phyloP scores from a whole-genome alignment of 92 coral and sea anemone species.

The Micromussa lordhowensis region DNA sequence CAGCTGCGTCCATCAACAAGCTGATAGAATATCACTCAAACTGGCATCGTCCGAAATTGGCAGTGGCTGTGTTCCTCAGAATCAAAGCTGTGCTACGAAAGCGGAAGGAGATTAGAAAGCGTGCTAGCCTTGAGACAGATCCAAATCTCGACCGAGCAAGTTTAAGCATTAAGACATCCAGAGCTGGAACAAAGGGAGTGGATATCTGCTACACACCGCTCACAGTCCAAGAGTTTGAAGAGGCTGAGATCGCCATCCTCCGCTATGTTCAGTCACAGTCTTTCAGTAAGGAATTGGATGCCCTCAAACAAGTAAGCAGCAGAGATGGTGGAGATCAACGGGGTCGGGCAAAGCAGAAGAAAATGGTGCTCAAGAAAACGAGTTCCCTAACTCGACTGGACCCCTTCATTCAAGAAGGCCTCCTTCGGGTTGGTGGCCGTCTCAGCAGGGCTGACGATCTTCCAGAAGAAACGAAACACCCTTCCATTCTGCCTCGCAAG shows the following conservation, averaged over 20 bases:
- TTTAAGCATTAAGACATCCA: background rate
- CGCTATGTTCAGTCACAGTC: conserved; percentile 58
- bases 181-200: background rate
- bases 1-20: conserved; percentile 28
- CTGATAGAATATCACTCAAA: conserved; percentile 65
- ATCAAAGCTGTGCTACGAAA: conserved; percentile 36
- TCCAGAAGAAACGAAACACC: conserved; percentile 32
- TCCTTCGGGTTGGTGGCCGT: conserved; percentile 77
- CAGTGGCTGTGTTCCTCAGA: conserved; percentile 66
- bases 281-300: conserved; percentile 59
- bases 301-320: conserved; percentile 30
- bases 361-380: conserved; percentile 40
- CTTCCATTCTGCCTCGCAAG: conserved; percentile 21
- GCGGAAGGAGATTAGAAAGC: background rate
- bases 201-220: no score
- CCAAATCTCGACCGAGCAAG: background rate
- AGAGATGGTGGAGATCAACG: conserved; percentile 33
- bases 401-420: conserved; percentile 63
- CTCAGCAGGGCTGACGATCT: conserved; percentile 66
- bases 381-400: conserved; percentile 68
- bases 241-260: conserved; percentile 25
- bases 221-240: no score
- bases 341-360: background rate
- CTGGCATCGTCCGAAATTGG: conserved; percentile 71
- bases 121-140: background rate